phyloP scores from a whole-genome alignment of 2,888 invertebrate genomes.

The Cerastis leucographa region DNA sequence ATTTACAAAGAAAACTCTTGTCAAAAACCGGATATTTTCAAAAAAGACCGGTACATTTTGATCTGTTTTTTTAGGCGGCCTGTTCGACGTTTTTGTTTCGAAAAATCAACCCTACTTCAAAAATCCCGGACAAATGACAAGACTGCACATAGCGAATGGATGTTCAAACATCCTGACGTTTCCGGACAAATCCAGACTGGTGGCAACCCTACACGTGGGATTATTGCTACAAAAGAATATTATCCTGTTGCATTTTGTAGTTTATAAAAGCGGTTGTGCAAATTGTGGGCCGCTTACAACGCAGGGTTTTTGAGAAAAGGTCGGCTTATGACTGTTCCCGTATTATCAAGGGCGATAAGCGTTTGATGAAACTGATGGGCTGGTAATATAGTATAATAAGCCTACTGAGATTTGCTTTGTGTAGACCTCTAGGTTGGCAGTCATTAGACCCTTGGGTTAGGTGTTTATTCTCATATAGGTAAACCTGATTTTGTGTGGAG shows the following conservation, averaged over 20 bases:
- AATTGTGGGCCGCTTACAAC: slow-evolving; percentile 28
- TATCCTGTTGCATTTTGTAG: slow-evolving; percentile 49
- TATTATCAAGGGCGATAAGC: slow-evolving; percentile 14
- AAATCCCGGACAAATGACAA: background rate
- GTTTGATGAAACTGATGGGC: slow-evolving; percentile 18
- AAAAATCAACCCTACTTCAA: background rate
- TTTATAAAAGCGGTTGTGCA: slow-evolving; percentile 47
- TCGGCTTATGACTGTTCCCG: slow-evolving; percentile 16
- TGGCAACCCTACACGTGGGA: slow-evolving; percentile 2
- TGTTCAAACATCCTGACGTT: background rate
- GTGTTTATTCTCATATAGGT: background rate
- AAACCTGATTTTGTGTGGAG: background rate
- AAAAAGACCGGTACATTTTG: background rate
- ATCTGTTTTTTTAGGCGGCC: background rate
- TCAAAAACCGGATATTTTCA: background rate
- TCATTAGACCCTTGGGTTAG: background rate
- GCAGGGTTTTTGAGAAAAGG: slow-evolving; percentile 27
- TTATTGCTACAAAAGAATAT: slow-evolving; percentile 31
- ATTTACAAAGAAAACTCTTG: background rate
- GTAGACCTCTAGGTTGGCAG: background rate
- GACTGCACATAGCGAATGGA: background rate
- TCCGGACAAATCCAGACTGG: background rate
- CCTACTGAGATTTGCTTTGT: background rate
- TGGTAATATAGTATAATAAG: background rate
- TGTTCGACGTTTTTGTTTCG: background rate